Evolutionary conservation across 2,888 invertebrate species (phyloP), one percentile per base, ranked within the genome.

Genomic region (Drosophila greeni): DNA sequence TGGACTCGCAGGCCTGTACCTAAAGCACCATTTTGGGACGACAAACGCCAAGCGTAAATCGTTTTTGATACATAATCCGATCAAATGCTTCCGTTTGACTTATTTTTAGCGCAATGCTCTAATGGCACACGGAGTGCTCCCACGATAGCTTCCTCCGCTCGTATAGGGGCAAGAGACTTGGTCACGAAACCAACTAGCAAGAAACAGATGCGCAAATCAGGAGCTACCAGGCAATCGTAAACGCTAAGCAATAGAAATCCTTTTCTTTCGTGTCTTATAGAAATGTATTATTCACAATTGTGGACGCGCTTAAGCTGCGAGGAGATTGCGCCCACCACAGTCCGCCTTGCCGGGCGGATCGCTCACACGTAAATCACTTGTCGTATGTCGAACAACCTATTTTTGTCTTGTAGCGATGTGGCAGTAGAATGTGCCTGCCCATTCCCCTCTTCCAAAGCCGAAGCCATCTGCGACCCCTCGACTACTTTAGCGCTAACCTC

Each of bases 401-500:
- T 80, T 65, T 47, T 72, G 72, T 81, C 37, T 79, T 79, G 68
- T 83, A 83, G 82, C 68, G 53, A 57, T 61, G 49, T 62, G 72
- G 48, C 80, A 79, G 74, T 77, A 70, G 82, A 82, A 68, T 72
- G 82, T 79, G 66, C 81, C 81, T 77, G 78, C 69, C 60, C 66
- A 56, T 67, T 68, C 60, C 61, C 0, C 14, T 18, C 31, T 20
- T 18, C 26, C 20, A 18, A 40, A 33, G 33, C 16, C 23, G 33
- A 52, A 37, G 47, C 31, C 36, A 26, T 39, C 26, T 20, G 24
- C 23, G 24, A 45, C 26, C 8, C 31, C 18, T 24, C 57, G 55
- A 36, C 29, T 33, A 14, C 45, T 20, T 8, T 18, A 31, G 45
- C 18, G 18, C 29, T 18, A 12, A 29, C 26, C 14, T 45, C 8